Conservation (phyloP, 2,113 vertebrate species). For the Pollachius pollachius region DNA sequence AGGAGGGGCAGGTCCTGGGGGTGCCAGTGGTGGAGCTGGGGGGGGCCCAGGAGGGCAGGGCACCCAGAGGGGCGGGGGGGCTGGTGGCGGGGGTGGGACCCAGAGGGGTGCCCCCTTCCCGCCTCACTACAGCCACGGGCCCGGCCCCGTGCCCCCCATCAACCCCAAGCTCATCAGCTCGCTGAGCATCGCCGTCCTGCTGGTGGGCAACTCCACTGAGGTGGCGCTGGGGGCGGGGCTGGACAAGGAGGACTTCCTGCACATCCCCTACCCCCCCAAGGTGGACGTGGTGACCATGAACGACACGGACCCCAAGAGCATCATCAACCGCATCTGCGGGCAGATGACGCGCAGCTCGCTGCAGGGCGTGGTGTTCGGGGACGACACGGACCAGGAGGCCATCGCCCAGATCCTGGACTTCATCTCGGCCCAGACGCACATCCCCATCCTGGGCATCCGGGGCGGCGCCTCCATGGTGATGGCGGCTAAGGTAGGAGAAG, state of each 20-base stretch:
- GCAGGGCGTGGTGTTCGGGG: conserved; percentile 96
- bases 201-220: conserved; percentile 98
- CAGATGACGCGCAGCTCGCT: conserved; percentile 95
- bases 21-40: conserved; percentile 49
- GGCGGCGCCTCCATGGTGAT: conserved; percentile 99
- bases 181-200: conserved; percentile 94
- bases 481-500: conserved; percentile 91
- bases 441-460: conserved; percentile 96
- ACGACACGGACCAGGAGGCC: conserved; percentile 98
- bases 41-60: conserved; percentile 45
- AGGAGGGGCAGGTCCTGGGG: conserved; percentile 52
- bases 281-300: conserved; percentile 98
- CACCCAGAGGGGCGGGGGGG: conserved; percentile 33
- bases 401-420: conserved; percentile 99
- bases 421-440: conserved; percentile 97
- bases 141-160: conserved; percentile 46
- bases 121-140: conserved; percentile 66
- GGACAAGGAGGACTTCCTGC: conserved; percentile 98
- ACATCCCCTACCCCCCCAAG: conserved; percentile 92
- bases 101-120: conserved; percentile 66
- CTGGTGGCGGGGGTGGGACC: conserved; percentile 35
- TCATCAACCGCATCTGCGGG: conserved; percentile 93
- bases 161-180: conserved; percentile 69
- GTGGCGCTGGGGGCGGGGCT: conserved; percentile 90
- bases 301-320: conserved; percentile 97